Conservation (phyloP, 2,113 vertebrate species). For the Mesembrinibis cayennensis region DNA sequence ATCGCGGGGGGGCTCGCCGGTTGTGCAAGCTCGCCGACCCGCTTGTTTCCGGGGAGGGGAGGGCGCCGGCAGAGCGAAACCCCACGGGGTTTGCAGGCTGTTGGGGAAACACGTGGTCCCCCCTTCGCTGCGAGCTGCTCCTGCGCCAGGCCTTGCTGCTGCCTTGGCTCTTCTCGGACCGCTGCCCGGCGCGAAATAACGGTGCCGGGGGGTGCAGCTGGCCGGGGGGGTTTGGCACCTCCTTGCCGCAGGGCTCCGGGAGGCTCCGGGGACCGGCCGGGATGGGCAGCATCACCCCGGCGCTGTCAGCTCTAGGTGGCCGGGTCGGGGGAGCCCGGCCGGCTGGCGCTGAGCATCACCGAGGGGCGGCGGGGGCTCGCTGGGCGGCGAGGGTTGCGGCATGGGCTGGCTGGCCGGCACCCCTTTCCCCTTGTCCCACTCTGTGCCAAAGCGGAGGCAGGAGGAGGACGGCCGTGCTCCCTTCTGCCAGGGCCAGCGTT, state of each 20-base stretch:
- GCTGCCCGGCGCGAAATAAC: rapidly evolving
- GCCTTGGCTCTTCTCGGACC: neutral
- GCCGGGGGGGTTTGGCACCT: rapidly evolving
- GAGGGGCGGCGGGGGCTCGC: rapidly evolving
- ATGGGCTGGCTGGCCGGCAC: neutral
- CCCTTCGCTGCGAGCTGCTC: neutral
- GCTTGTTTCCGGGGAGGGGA: neutral
- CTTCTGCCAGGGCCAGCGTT: neutral
- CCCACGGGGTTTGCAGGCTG: neutral
- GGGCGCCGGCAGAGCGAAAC: neutral
- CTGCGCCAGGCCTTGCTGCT: rapidly evolving
- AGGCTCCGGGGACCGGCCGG: rapidly evolving
- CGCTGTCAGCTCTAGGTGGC: neutral
- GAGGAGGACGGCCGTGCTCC: rapidly evolving
- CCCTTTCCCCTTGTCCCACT: rapidly evolving
- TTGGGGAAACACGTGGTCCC: neutral
- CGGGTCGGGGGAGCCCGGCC: rapidly evolving
- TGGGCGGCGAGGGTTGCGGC: rapidly evolving
- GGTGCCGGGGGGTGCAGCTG: neutral
- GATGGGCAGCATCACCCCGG: neutral
- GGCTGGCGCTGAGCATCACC: neutral
- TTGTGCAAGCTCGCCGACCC: rapidly evolving
- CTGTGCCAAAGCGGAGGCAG: neutral
- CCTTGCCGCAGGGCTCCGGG: rapidly evolving
- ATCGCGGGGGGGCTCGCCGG: rapidly evolving